Base-by-base conservation (phyloP, 2,113 vertebrate genomes). In the Oostethus manadensis region DNA sequence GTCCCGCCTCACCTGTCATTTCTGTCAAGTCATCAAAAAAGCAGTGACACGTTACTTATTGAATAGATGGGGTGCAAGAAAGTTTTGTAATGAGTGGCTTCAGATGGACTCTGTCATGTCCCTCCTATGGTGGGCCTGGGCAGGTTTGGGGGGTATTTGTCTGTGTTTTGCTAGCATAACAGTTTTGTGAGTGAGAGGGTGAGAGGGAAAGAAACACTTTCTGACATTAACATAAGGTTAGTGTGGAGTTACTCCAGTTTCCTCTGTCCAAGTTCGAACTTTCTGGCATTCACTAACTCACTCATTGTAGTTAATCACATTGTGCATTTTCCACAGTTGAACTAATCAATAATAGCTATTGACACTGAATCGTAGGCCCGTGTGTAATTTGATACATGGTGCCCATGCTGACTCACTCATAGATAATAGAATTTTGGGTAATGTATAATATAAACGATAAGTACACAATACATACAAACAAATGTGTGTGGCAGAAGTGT, bases 161-260 rank as follows among this genome's bases (percentile, higher is more conserved):
- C 40, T n/a, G 57, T 33, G 7, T 62, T 79, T 70, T 67, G 60
- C 75, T 60, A 65, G 60, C 42, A 10, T 73, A 49, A 66, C 70
- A 71, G 29, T 75, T 38, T 29, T 33, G 9, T 51, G 14, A 29
- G 15, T 29, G 29, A 1, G 50, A 2, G 23, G 13, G 4, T 23
- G 43, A 47, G 64, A 54, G n/a, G n/a, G n/a, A n/a, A n/a, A n/a
- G n/a, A n/a, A n/a, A n/a, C n/a, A n/a, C n/a, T n/a, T n/a, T n/a
- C n/a, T n/a, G n/a, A n/a, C n/a, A n/a, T n/a, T n/a, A n/a, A n/a
- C n/a, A n/a, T n/a, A n/a, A n/a, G n/a, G n/a, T n/a, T n/a, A n/a
- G n/a, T n/a, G n/a, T n/a, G n/a, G n/a, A n/a, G n/a, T n/a, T n/a
- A n/a, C n/a, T n/a, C n/a, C n/a, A n/a, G n/a, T n/a, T n/a, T n/a